Evolutionary conservation across 2,888 invertebrate genomes (phyloP).

Genomic region (Dryobotodes eremita): DNA sequence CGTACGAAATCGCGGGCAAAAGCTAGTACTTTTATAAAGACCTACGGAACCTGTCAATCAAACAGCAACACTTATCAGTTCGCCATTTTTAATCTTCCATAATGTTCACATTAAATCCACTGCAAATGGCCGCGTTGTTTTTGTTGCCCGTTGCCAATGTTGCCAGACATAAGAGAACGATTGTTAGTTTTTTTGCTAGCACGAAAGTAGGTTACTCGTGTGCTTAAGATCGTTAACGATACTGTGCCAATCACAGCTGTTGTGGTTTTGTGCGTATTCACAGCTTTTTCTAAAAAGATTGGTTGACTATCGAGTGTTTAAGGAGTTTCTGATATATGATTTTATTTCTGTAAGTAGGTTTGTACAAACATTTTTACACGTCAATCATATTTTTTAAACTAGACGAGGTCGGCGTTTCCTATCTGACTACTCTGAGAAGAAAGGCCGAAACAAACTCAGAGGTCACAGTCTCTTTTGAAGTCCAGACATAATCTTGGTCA

Average conservation of each 20-base stretch:
- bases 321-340: background rate
- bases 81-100: conserved; percentile 56
- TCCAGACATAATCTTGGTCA: too few species aligned
- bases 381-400: too few species aligned
- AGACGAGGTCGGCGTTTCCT: too few species aligned
- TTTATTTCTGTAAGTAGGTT: too few species aligned
- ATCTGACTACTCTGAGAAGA: too few species aligned
- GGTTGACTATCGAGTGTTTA: conserved; percentile 37
- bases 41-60: conserved; percentile 27
- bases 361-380: too few species aligned
- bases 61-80: conserved; percentile 23
- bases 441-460: too few species aligned
- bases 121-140: conserved; percentile 66
- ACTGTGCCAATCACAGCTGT: conserved; percentile 71
- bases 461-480: too few species aligned
- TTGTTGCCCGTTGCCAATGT: conserved; percentile 42
- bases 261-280: conserved; percentile 58
- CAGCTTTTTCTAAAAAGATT: conserved; percentile 37
- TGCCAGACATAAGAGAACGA: conserved; percentile 68
- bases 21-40: background rate
- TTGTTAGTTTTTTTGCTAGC: conserved; percentile 74
- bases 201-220: conserved; percentile 76
- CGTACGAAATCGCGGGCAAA: too few species aligned
- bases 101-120: conserved; percentile 62
- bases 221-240: conserved; percentile 74